Conservation (phyloP, 2,888 invertebrate species). For the Oxystoma pomonae region DNA sequence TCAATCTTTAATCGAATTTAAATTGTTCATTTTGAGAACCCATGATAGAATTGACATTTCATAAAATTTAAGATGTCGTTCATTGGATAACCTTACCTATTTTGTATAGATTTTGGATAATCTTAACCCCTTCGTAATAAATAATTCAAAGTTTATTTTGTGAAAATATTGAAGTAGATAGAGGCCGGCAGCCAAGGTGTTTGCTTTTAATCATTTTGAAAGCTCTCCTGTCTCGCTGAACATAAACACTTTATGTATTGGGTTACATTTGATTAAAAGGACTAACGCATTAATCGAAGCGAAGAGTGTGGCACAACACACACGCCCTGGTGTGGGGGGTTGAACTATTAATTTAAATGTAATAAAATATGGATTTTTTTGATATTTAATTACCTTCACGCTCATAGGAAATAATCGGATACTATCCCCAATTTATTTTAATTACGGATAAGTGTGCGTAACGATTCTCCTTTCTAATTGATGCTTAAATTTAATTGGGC, state of each 20-base stretch:
- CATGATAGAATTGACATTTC: too few species aligned
- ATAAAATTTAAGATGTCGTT: too few species aligned
- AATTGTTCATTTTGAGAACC: too few species aligned
- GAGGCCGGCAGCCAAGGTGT: constrained; percentile 31
- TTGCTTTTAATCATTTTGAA: constrained; percentile 49
- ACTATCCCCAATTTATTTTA: not conserved
- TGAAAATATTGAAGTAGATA: too few species aligned
- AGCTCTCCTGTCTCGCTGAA: constrained; percentile 43
- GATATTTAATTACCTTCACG: too few species aligned
- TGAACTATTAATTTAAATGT: not conserved
- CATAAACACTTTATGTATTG: constrained; percentile 45
- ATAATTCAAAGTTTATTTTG: too few species aligned
- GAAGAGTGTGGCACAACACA: constrained; percentile 36
- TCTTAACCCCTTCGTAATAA: too few species aligned
- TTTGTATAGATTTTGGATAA: too few species aligned
- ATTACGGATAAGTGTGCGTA: not conserved
- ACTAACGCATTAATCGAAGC: constrained; percentile 44
- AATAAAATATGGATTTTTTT: too few species aligned
- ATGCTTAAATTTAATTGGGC: not conserved
- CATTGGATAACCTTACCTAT: too few species aligned
- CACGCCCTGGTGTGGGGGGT: constrained; percentile 25
- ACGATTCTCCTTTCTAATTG: not conserved
- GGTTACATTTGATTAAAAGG: constrained; percentile 48
- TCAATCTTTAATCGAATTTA: too few species aligned
- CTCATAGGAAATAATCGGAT: too few species aligned